phyloP scores from a whole-genome alignment of 2,113 vertebrate genomes.

The Anguilla rostrata region DNA sequence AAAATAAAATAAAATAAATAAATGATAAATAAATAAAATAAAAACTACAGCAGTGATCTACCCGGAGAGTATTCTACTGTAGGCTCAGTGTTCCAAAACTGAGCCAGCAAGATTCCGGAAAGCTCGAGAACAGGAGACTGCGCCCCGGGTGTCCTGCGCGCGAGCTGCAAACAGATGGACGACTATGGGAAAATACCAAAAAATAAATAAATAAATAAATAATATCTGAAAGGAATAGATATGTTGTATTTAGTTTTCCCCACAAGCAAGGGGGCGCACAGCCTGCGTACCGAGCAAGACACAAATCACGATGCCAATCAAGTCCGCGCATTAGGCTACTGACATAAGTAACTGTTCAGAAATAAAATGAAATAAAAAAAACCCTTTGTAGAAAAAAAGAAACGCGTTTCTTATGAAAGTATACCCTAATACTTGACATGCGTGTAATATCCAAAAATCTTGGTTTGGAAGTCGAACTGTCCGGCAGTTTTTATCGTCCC shows the following conservation, averaged over 20 bases:
- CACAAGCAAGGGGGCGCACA: too few species aligned
- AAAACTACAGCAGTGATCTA: not conserved
- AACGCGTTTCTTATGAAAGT: not conserved
- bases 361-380: not conserved
- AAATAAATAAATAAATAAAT: not conserved
- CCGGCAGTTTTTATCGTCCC: not conserved
- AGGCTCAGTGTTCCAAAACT: not conserved
- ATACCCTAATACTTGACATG: not conserved
- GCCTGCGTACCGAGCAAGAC: too few species aligned
- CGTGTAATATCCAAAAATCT: not conserved
- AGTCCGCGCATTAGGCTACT: too few species aligned
- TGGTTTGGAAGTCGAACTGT: not conserved
- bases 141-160: slow-evolving; percentile 17
- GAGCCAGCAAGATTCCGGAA: not conserved
- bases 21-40: too few species aligned
- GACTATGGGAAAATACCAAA: not conserved
- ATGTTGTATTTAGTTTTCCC: not conserved
- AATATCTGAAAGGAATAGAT: not conserved
- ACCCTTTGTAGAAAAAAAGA: not conserved
- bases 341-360: not conserved
- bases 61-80: too few species aligned
- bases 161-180: slow-evolving; percentile 28
- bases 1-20: too few species aligned
- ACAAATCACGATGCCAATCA: not conserved
- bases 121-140: not conserved